Percentiles rank a stretch among this genome's conserved stretches.
Evolutionary conservation across 2,888 invertebrate genomes (phyloP).

Genomic region (Elaeidobius kamerunicus): DNA sequence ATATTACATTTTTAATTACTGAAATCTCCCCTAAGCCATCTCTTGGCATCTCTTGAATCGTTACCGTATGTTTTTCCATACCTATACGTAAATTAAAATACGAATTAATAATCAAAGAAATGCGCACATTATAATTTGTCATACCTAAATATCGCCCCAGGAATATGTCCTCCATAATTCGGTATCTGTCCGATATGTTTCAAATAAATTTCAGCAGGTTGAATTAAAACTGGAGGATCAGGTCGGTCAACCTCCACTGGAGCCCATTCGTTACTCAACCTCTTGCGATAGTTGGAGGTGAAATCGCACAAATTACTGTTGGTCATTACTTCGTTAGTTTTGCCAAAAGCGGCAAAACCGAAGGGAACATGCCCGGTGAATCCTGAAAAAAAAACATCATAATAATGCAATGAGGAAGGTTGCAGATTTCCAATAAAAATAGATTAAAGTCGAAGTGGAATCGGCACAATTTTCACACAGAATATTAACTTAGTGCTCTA

Average conservation of each 20-base stretch:
- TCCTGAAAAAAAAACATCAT: slow-evolving; percentile 50
- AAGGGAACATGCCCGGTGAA: slow-evolving; percentile 66
- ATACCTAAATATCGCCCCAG: slow-evolving; percentile 68
- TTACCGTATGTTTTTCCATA: slow-evolving; percentile 75
- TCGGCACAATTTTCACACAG: neutral
- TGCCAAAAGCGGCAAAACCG: slow-evolving; percentile 62
- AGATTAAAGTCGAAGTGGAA: neutral
- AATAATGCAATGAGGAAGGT: too few species aligned
- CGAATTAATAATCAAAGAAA: neutral
- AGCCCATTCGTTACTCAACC: slow-evolving; percentile 73
- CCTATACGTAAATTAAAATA: slow-evolving; percentile 47
- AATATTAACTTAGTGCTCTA: slow-evolving; percentile 26
- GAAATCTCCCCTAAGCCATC: slow-evolving; percentile 68
- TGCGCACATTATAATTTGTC: too few species aligned
- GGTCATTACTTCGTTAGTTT: slow-evolving; percentile 62
- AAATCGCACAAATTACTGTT: slow-evolving; percentile 73
- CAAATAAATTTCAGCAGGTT: slow-evolving; percentile 65
- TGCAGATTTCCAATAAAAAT: neutral
- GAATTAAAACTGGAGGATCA: slow-evolving; percentile 53
- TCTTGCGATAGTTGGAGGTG: slow-evolving; percentile 68
- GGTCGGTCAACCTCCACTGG: slow-evolving; percentile 58
- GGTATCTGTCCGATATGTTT: slow-evolving; percentile 72
- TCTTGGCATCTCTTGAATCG: slow-evolving; percentile 69
- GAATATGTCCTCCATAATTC: slow-evolving; percentile 75
- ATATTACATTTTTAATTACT: slow-evolving; percentile 39